phyloP scores from a whole-genome alignment of 53 echinoderm and acorn worm species.

The Antedon mediterranea region DNA sequence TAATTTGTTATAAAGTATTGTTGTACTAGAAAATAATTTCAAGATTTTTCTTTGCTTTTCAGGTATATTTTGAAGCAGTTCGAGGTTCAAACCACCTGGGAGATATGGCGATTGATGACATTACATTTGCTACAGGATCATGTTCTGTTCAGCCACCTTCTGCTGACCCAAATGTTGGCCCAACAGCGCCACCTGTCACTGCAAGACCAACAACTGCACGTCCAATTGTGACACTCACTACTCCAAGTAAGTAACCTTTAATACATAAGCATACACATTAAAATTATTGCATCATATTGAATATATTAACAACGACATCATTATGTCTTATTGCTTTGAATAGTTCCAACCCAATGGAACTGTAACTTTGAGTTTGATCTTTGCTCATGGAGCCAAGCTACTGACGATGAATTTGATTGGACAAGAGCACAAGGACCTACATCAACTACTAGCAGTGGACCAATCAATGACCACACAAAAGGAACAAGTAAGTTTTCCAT shows the following conservation, averaged over 20 bases:
- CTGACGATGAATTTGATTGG: constrained; percentile 60
- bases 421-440: constrained; percentile 28
- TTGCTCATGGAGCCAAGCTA: constrained; percentile 32
- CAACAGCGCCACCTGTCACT: background rate
- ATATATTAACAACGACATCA: no score
- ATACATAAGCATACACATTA: no score
- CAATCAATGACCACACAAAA: constrained; percentile 39
- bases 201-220: background rate
- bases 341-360: background rate
- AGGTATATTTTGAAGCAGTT: constrained; percentile 70
- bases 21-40: no score
- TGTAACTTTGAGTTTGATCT: constrained; percentile 43
- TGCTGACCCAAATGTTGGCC: constrained; percentile 8
- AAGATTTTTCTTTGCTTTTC: no score
- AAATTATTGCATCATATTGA: no score
- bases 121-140: constrained; percentile 33
- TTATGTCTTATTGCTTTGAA: no score
- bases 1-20: no score
- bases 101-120: constrained; percentile 84
- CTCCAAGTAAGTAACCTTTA: background rate
- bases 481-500: constrained; percentile 37
- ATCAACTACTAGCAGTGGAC: constrained; percentile 33
- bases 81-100: constrained; percentile 40
- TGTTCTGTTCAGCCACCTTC: constrained; percentile 21
- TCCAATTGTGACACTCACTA: background rate